Percentiles rank a stretch among this genome's conserved stretches.
Evolutionary conservation across 2,888 invertebrate species (phyloP).

Genomic region (Callimorpha dominula): DNA sequence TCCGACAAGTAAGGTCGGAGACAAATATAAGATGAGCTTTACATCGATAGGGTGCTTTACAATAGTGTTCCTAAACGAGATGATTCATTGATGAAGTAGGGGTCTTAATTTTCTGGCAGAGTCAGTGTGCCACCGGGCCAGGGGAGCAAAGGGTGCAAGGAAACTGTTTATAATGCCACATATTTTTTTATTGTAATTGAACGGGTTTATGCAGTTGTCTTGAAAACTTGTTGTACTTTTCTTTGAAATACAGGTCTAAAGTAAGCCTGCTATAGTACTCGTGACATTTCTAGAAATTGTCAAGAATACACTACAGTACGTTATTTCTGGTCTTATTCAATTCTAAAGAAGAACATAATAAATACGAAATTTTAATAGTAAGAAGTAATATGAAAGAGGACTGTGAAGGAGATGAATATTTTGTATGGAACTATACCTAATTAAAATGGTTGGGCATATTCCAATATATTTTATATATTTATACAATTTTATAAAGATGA

Average conservation of each 20-base stretch:
- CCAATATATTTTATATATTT: no score
- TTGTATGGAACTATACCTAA: no score
- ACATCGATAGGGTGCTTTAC: conserved; percentile 50
- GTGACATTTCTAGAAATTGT: neutral
- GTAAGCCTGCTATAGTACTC: neutral
- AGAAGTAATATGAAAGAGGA: neutral
- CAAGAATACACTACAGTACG: neutral
- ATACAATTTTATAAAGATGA: no score
- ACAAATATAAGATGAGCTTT: conserved; percentile 65
- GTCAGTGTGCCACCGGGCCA: conserved; percentile 77
- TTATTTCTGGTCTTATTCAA: neutral
- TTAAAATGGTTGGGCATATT: no score
- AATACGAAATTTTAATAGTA: neutral
- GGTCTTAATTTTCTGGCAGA: conserved; percentile 55
- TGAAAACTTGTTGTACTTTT: conserved; percentile 24
- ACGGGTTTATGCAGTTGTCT: conserved; percentile 40
- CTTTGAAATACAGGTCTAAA: conserved; percentile 2
- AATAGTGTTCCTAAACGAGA: conserved; percentile 38
- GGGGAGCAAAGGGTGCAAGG: conserved; percentile 55
- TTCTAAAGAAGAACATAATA: neutral
- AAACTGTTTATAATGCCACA: conserved; percentile 38
- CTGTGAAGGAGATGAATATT: neutral
- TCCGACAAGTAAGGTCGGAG: conserved; percentile 64
- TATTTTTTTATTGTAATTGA: conserved; percentile 38
- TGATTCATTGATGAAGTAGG: conserved; percentile 53